Evolutionary conservation across 1,140 invertebrate genomes (phyloP), one percentile per base, ranked within the genome.

Genomic region (Carposina sasakii): DNA sequence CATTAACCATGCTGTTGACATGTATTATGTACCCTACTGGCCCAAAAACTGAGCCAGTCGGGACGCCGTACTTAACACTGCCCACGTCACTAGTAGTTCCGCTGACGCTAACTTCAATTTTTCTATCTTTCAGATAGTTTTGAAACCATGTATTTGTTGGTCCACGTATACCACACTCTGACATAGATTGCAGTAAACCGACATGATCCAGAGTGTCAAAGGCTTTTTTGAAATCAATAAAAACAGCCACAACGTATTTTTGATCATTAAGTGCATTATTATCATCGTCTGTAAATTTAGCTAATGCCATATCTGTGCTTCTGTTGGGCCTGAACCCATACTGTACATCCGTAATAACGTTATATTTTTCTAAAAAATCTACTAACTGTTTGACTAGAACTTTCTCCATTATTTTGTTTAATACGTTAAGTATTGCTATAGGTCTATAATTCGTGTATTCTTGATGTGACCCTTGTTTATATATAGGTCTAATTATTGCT

Each of bases 1-100:
- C 34, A 20, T 37, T 37, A 3, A n/a, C n/a, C 31, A 33, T 6
- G 5, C 24, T 26, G 16, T 52, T 59, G 2, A 54, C 57, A 33
- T 59, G 51, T 45, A 59, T 52, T 8, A 44, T 48, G 33, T 54
- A 54, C 0, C 52, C 56, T 0, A 50, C 24, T 4, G 51, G 43
- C 3, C 47, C 51, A 16, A 42, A 58, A 16, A 58, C 56, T 0
- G 48, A 59, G 0, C 48, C 52, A n/a, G 48, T 54, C 12, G 57
- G 52, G n/a, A 59, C 52, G 4, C 56, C 56, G 13, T 28, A 23
- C 1, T 6, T 23, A 5, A 52, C 33, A 10, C 16, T 10, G n/a
- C 13, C 39, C 15, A 47, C 31, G 2, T 39, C 48, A 10, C 48
- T 49, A 5, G 21, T 19, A 12, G 34, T 22, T 10, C 43, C 44